These are phyloP conservation scores for Gobius niger DNA, from an alignment of 2,113 vertebrate genomes.

Conservation along the genomic window DNA sequence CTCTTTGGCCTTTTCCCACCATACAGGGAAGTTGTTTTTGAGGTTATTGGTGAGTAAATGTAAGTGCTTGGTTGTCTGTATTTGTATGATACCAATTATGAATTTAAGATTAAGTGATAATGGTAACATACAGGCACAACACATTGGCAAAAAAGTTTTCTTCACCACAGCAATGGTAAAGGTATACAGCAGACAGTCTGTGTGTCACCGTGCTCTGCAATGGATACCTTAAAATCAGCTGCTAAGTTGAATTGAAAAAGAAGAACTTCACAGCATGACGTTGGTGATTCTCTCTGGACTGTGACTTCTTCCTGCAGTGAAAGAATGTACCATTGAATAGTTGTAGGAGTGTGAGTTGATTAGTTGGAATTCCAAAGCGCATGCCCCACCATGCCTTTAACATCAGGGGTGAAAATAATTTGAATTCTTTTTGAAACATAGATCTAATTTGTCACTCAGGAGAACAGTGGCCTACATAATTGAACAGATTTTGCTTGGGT, in stretches of 20 bases:
- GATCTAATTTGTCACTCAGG: neutral
- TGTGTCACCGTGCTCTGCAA: too few species aligned
- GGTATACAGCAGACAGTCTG: too few species aligned
- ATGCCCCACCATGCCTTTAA: neutral
- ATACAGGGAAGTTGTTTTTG: neutral
- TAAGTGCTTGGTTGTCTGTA: too few species aligned
- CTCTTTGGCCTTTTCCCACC: neutral
- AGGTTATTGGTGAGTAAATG: neutral
- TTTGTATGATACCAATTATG: too few species aligned
- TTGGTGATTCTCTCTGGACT: neutral
- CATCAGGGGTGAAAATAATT: neutral
- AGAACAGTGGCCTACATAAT: neutral
- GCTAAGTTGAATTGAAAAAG: too few species aligned
- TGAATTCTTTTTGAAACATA: neutral
- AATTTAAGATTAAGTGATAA: too few species aligned
- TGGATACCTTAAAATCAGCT: too few species aligned
- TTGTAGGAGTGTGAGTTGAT: neutral
- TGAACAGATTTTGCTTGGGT: too few species aligned
- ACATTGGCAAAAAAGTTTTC: too few species aligned
- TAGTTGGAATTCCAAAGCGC: neutral
- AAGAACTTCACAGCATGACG: neutral
- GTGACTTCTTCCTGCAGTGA: neutral
- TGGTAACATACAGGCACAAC: too few species aligned
- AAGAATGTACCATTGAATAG: neutral
- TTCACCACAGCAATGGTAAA: too few species aligned